Conservation (phyloP, 2,797 vertebrate species). For the Erethizon dorsatum region DNA sequence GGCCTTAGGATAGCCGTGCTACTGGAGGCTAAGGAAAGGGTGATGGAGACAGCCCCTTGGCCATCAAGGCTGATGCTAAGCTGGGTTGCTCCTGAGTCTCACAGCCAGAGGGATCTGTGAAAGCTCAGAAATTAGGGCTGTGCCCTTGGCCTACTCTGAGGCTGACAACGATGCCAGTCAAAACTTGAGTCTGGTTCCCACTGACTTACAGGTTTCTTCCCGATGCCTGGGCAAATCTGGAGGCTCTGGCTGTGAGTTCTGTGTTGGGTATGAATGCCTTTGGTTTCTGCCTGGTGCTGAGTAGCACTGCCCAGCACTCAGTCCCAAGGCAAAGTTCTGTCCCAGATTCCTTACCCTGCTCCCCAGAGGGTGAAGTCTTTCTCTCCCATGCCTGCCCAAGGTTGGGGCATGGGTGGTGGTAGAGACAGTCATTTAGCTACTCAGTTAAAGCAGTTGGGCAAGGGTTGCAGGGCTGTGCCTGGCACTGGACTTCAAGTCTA, state of each 20-base stretch:
- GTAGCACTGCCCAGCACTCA: not conserved
- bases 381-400: not conserved
- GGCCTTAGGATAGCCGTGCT: not conserved
- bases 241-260: not conserved
- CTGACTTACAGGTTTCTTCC: not conserved
- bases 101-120: not conserved
- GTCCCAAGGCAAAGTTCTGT: not conserved
- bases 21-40: not conserved
- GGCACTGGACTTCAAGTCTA: not conserved
- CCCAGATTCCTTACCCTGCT: not conserved
- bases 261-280: not conserved
- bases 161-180: not conserved
- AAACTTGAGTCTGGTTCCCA: not conserved
- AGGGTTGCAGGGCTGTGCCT: no score
- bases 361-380: not conserved
- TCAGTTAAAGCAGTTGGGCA: not conserved
- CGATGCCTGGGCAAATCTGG: not conserved
- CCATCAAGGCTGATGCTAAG: not conserved
- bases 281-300: not conserved
- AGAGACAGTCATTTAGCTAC: not conserved
- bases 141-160: not conserved
- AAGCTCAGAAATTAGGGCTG: not conserved
- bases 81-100: not conserved
- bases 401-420: not conserved
- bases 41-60: not conserved